Evolutionary conservation across 1,140 invertebrate genomes (phyloP).

Genomic region (Amphibalanus amphitrite): DNA sequence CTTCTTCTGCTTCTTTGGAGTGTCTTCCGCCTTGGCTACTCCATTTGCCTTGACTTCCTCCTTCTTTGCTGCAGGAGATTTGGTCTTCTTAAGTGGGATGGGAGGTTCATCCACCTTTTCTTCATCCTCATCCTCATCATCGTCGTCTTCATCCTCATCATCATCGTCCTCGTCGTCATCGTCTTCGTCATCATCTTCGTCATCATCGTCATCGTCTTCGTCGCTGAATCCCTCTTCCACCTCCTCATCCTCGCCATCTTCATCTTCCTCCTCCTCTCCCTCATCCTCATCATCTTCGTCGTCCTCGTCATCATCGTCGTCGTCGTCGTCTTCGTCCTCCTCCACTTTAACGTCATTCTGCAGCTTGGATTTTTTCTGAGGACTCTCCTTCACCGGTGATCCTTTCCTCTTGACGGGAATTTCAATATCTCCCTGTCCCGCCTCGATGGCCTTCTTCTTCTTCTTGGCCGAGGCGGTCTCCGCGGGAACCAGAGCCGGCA

Average conservation of each 20-base stretch:
- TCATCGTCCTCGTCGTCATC: too few species aligned
- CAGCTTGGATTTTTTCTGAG: slow-evolving; percentile 7
- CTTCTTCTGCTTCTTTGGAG: slow-evolving; percentile 13
- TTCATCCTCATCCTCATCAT: slow-evolving; percentile 17
- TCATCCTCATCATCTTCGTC: slow-evolving; percentile 23
- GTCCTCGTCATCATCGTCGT: slow-evolving; percentile 32
- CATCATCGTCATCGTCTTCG: slow-evolving; percentile 26
- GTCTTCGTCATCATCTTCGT: too few species aligned
- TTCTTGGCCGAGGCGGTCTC: slow-evolving; percentile 2
- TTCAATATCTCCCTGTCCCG: not conserved
- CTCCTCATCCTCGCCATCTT: slow-evolving; percentile 23
- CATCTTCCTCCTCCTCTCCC: slow-evolving; percentile 19
- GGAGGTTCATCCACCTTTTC: slow-evolving; percentile 8
- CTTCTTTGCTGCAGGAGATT: slow-evolving; percentile 19
- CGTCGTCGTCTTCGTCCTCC: slow-evolving; percentile 19
- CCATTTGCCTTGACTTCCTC: slow-evolving; percentile 14
- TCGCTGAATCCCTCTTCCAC: slow-evolving; percentile 12
- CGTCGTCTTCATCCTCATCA: slow-evolving; percentile 24
- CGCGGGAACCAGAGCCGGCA: not conserved
- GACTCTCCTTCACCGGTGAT: not conserved
- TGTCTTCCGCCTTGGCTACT: slow-evolving; percentile 10
- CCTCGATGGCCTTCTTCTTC: not conserved
- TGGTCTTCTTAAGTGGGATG: slow-evolving; percentile 13
- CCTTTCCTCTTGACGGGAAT: not conserved
- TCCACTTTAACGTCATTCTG: not conserved